Evolutionary conservation across 2,113 vertebrate species (phyloP).

Genomic region (Oostethus manadensis): DNA sequence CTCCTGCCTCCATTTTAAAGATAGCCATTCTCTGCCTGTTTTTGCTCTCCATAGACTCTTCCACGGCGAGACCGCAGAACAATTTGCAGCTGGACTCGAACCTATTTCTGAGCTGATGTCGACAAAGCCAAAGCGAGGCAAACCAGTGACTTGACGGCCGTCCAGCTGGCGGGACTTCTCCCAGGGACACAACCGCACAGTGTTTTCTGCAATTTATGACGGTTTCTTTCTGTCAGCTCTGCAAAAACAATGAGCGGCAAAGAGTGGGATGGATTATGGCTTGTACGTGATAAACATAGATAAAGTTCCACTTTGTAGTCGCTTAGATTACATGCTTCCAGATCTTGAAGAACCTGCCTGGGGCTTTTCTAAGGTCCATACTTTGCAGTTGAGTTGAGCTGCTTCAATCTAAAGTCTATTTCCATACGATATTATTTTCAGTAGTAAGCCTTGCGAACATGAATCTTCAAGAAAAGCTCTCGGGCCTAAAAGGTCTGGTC

Average conservation of each 20-base stretch:
- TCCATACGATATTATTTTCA: neutral
- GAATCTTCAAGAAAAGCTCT: conserved; percentile 92
- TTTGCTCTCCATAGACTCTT: conserved; percentile 56
- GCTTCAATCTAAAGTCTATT: conserved; percentile 13
- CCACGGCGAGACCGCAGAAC: conserved; percentile 53
- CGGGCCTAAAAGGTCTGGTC: conserved; percentile 84
- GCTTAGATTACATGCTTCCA: conserved; percentile 26
- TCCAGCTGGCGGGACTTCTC: conserved; percentile 46
- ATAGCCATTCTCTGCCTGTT: conserved; percentile 36
- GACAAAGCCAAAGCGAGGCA: conserved; percentile 56
- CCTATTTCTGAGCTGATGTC: conserved; percentile 68
- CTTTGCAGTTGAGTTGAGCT: conserved; percentile 11
- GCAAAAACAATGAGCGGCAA: conserved; percentile 45
- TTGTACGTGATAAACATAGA: conserved; percentile 50
- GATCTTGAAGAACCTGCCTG: conserved; percentile 22
- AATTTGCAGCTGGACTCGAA: conserved; percentile 60
- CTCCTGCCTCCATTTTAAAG: conserved; percentile 42
- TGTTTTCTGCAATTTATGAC: conserved; percentile 59
- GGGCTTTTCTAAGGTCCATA: neutral
- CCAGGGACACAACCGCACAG: conserved; percentile 61
- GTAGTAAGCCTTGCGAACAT: conserved; percentile 54
- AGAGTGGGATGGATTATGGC: conserved; percentile 48
- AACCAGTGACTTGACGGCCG: conserved; percentile 59
- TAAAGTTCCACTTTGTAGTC: conserved; percentile 31
- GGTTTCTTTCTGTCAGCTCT: conserved; percentile 51